These are phyloP conservation scores for Propithecus perrieri DNA, from an alignment of 2,797 vertebrate genomes.

Conservation along the genomic window DNA sequence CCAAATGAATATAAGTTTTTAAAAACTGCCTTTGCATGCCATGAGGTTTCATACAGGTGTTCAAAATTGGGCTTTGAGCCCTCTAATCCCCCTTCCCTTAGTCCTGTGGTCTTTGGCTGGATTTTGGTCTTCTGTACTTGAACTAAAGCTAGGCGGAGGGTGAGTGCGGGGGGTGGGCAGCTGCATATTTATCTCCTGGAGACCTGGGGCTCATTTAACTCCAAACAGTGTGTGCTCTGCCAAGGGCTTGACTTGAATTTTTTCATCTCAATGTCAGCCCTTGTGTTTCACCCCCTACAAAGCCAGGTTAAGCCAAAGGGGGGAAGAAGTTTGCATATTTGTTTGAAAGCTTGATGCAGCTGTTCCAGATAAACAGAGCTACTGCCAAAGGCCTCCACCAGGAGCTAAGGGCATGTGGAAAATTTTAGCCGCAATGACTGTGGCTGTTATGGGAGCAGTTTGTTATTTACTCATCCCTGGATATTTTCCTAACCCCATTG, in stretches of 20 bases:
- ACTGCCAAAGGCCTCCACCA: constrained; percentile 50
- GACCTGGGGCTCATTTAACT: constrained; percentile 35
- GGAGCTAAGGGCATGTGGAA: constrained; percentile 71
- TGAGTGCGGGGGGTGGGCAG: neutral
- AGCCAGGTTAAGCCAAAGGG: constrained; percentile 59
- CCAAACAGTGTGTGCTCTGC: constrained; percentile 27
- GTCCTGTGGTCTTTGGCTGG: constrained; percentile 3
- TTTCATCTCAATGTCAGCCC: constrained; percentile 60
- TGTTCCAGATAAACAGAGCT: constrained; percentile 75
- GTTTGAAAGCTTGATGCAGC: constrained; percentile 58
- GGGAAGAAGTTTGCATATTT: constrained; percentile 26
- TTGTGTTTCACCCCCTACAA: constrained; percentile 63
- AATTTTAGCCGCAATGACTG: constrained; percentile 60
- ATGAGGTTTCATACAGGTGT: constrained; percentile 19
- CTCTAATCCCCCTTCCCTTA: neutral
- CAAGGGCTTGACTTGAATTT: constrained; percentile 65
- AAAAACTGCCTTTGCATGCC: neutral
- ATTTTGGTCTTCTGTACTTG: constrained; percentile 28
- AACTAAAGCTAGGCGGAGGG: neutral
- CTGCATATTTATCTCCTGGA: constrained; percentile 20
- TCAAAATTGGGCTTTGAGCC: neutral
- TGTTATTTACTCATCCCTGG: constrained; percentile 72
- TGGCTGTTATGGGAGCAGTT: constrained; percentile 39
- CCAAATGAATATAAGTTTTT: neutral
- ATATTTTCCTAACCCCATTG: constrained; percentile 56